Percentiles rank a stretch among this genome's conserved stretches.
Conservation (phyloP, 2,113 vertebrate genomes). For the Pomatorhinus ruficollis region DNA sequence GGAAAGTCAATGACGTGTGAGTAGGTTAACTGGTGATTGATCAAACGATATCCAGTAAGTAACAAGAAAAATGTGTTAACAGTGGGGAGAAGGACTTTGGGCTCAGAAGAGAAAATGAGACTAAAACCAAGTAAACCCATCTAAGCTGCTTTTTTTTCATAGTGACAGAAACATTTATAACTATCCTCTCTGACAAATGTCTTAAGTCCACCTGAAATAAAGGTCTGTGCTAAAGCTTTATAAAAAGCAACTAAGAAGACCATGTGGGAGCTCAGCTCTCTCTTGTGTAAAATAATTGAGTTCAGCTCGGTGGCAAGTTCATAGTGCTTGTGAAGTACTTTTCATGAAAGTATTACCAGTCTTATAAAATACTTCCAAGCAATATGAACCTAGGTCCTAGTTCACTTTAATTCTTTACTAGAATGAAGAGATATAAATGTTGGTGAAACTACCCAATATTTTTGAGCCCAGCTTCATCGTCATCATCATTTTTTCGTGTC, state of each 20-base stretch:
- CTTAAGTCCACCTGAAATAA: conserved; percentile 12
- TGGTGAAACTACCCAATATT: neutral
- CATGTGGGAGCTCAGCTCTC: neutral
- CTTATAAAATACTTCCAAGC: neutral
- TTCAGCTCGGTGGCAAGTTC: neutral
- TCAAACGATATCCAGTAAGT: neutral
- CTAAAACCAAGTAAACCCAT: conserved; percentile 2
- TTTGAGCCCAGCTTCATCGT: neutral
- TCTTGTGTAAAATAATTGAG: neutral
- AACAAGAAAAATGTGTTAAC: neutral
- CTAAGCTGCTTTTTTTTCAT: neutral
- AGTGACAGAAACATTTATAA: neutral
- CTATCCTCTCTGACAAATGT: neutral
- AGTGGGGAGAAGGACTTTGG: neutral
- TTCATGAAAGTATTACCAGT: neutral
- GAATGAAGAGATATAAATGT: neutral
- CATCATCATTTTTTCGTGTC: neutral
- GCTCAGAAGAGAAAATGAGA: neutral
- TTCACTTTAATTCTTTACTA: neutral
- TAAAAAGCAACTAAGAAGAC: neutral
- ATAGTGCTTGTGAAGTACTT: neutral
- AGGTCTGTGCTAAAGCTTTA: neutral
- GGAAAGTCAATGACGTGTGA: neutral
- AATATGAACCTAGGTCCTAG: neutral
- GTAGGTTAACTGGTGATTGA: conserved; percentile 6